These are phyloP conservation scores for Chironomus striatipennis DNA, from an alignment of 1,140 invertebrate species.

Conservation along the genomic window DNA sequence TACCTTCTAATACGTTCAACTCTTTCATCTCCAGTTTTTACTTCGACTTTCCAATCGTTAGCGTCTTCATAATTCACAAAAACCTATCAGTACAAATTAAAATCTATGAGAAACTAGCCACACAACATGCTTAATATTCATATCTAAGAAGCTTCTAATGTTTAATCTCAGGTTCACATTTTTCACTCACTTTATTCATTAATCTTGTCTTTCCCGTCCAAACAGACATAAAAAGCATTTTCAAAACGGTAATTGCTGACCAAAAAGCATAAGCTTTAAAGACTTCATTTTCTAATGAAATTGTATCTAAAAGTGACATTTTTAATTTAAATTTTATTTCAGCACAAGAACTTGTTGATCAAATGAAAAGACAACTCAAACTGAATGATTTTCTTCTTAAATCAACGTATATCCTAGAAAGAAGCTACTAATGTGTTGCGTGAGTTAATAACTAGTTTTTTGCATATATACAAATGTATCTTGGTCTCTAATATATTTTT, in stretches of 20 bases:
- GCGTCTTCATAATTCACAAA: slow-evolving; percentile 43
- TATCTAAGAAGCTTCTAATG: no score
- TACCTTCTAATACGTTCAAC: slow-evolving; percentile 43
- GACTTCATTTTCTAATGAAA: slow-evolving; percentile 37
- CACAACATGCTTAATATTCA: no score
- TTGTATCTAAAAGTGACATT: slow-evolving; percentile 26
- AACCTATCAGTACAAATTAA: no score
- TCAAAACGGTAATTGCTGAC: slow-evolving; percentile 47
- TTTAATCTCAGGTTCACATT: no score
- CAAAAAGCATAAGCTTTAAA: slow-evolving; percentile 50
- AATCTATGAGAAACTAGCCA: no score
- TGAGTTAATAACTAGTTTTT: no score
- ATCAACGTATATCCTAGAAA: no score
- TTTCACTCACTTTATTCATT: slow-evolving; percentile 47
- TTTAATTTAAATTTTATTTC: neutral
- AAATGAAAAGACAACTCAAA: neutral
- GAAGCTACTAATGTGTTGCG: no score
- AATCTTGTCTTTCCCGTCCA: slow-evolving; percentile 47
- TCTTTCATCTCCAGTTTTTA: slow-evolving; percentile 44
- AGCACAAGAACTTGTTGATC: neutral
- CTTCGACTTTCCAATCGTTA: slow-evolving; percentile 35
- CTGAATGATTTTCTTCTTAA: neutral
- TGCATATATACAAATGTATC: no score
- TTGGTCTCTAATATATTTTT: no score
- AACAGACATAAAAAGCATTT: slow-evolving; percentile 48